These are phyloP conservation scores for Philopotamus ludificatus DNA, from an alignment of 1,140 invertebrate species.

Conservation along the genomic window DNA sequence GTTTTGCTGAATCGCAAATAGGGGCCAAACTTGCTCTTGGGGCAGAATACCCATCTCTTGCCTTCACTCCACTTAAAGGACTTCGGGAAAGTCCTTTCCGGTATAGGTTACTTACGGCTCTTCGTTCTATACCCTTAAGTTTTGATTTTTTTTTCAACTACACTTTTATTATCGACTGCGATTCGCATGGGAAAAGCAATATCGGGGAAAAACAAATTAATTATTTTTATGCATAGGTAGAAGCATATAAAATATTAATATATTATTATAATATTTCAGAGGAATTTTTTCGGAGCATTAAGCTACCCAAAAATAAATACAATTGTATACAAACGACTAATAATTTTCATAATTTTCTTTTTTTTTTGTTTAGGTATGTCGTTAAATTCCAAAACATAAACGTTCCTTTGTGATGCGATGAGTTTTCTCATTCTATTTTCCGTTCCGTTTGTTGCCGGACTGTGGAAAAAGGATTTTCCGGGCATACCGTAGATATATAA, in stretches of 20 bases:
- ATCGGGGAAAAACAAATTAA: not conserved
- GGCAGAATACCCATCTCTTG: not conserved
- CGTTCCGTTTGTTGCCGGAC: constrained; percentile 15
- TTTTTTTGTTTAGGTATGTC: no score
- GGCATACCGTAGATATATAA: not conserved
- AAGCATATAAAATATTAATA: not conserved
- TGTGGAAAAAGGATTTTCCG: constrained; percentile 17
- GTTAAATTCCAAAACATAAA: no score
- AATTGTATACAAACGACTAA: no score
- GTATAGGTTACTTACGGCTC: not conserved
- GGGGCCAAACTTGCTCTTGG: not conserved
- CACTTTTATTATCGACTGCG: no score
- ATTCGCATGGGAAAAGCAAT: no score
- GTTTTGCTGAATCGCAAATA: constrained; percentile 8
- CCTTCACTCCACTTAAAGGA: not conserved
- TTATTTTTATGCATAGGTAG: not conserved
- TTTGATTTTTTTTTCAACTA: not conserved
- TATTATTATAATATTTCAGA: constrained; percentile 10
- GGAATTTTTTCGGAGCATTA: no score
- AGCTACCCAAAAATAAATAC: no score
- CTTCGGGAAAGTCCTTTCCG: not conserved
- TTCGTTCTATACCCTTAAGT: not conserved
- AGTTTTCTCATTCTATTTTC: constrained; percentile 15
- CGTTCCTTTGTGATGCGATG: constrained; percentile 1
- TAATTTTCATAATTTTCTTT: no score